These are phyloP conservation scores for Caenorhabditis becei DNA, from an alignment of 2,888 invertebrate species.

Conservation along the genomic window DNA sequence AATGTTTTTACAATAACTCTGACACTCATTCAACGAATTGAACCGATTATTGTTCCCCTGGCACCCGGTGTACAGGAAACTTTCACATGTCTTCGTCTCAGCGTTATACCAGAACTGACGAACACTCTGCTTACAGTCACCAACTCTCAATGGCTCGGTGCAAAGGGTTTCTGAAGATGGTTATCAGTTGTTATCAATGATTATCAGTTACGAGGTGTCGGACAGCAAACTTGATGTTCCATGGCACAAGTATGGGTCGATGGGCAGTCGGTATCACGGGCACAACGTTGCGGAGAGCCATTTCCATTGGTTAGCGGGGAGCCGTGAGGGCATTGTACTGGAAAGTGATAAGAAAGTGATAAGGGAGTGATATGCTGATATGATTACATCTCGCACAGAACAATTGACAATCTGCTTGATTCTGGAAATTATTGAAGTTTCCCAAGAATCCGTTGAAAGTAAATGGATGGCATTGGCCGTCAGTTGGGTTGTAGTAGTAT, in stretches of 20 bases:
- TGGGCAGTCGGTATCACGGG: constrained; percentile 71
- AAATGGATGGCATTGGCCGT: constrained; percentile 73
- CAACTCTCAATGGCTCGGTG: constrained; percentile 70
- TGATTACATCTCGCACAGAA: constrained; percentile 72
- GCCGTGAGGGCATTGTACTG: constrained; percentile 68
- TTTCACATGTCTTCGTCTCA: constrained; percentile 68
- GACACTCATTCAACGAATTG: constrained; percentile 72
- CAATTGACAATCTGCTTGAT: constrained; percentile 72
- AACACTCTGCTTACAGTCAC: constrained; percentile 74
- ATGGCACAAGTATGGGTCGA: constrained; percentile 71
- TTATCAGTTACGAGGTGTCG: constrained; percentile 66
- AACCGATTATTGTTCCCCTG: constrained; percentile 75
- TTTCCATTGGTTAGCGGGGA: constrained; percentile 69
- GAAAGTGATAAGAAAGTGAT: not conserved
- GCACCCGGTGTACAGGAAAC: constrained; percentile 70
- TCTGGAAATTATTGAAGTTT: constrained; percentile 74
- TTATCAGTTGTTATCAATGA: not conserved
- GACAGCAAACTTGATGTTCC: constrained; percentile 73
- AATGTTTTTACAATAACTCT: constrained; percentile 72
- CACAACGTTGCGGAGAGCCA: constrained; percentile 71
- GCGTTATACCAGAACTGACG: constrained; percentile 74
- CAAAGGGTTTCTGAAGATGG: constrained; percentile 72
- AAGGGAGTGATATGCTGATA: not conserved
- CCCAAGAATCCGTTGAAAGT: constrained; percentile 73
- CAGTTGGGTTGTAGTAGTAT: constrained; percentile 72